phyloP scores from a whole-genome alignment of 2,113 vertebrate species.

The Heterocephalus glaber region DNA sequence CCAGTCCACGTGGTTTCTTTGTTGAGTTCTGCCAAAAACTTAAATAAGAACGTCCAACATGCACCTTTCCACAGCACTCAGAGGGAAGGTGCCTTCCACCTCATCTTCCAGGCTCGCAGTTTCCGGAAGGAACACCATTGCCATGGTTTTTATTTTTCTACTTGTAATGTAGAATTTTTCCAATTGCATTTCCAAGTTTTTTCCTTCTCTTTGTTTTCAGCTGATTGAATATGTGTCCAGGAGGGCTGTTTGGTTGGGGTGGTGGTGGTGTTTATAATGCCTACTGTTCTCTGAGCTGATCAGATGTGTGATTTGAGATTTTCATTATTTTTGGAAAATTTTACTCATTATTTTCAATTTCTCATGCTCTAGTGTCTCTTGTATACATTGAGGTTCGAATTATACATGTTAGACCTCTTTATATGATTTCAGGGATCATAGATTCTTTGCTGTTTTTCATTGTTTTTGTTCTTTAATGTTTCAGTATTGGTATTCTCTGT shows the following conservation, averaged over 20 bases:
- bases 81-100: neutral
- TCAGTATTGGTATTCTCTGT: neutral
- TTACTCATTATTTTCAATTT: neutral
- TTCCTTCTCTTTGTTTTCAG: neutral
- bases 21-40: neutral
- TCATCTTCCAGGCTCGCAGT: neutral
- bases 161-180: neutral
- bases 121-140: neutral
- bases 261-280: neutral
- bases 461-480: neutral
- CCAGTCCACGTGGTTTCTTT: neutral
- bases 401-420: neutral
- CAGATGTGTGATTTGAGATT: neutral
- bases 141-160: slow-evolving; percentile 35
- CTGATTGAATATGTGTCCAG: neutral
- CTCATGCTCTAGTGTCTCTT: neutral
- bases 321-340: neutral
- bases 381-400: neutral
- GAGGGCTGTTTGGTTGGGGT: neutral
- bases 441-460: neutral
- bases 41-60: neutral
- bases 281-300: neutral
- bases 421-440: neutral
- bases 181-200: neutral
- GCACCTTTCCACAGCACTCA: neutral